phyloP scores from a whole-genome alignment of 2,113 vertebrate species.

The Lanius collurio region DNA sequence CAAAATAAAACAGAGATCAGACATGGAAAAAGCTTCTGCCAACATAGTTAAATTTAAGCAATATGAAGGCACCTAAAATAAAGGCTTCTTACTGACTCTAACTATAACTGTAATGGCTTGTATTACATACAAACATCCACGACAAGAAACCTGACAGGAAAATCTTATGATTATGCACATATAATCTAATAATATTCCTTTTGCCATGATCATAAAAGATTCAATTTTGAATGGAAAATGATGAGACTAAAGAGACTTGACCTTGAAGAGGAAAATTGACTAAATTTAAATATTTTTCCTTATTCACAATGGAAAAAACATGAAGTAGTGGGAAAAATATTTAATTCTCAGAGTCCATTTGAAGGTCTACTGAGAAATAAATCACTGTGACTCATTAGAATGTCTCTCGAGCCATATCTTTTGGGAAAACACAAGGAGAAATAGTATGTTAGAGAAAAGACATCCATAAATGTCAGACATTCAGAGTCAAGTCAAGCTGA shows the following conservation, averaged over 20 bases:
- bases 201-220: background rate
- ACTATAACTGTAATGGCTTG: background rate
- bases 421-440: background rate
- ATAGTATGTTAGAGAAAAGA: background rate
- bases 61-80: background rate
- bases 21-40: constrained; percentile 25
- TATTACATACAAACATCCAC: background rate
- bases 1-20: background rate
- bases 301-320: constrained; percentile 44
- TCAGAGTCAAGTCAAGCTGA: background rate
- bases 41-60: background rate
- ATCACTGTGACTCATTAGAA: background rate
- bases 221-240: constrained; percentile 1
- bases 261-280: constrained; percentile 42
- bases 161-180: background rate
- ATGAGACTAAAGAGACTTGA: constrained; percentile 27
- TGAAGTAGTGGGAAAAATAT: background rate
- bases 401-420: background rate
- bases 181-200: background rate
- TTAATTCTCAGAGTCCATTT: constrained; percentile 26
- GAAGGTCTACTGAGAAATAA: constrained; percentile 39
- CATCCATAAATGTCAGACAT: background rate
- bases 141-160: background rate
- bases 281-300: constrained; percentile 61
- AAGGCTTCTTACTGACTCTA: background rate